A percentile compares a stretch with the other conserved stretches of the same genome.
Evolutionary conservation across 1,140 invertebrate species (phyloP).

Genomic region (Zaprionus vittiger): DNA sequence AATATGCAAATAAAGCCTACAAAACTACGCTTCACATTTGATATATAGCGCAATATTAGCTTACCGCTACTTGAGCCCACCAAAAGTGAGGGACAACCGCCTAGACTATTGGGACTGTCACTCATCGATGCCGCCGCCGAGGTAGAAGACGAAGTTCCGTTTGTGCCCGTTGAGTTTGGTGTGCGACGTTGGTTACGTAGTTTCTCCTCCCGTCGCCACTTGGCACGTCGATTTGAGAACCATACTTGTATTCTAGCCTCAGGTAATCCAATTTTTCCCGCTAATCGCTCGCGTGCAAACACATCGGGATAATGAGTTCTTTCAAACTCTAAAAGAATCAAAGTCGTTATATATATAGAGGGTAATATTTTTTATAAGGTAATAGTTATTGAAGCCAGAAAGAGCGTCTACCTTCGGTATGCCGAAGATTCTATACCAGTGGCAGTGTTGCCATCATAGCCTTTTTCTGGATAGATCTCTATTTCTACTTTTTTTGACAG

Average conservation of each 20-base stretch:
- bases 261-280: conserved; percentile 97
- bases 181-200: conserved; percentile 92
- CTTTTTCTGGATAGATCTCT: conserved; percentile 29
- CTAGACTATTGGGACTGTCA: conserved; percentile 69
- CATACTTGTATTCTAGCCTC: conserved; percentile 99
- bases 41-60: conserved; percentile 10
- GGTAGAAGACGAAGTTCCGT: conserved; percentile 56
- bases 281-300: conserved; percentile 97
- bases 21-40: too few relatives aligned
- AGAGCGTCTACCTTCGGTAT: background rate
- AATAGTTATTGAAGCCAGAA: conserved; percentile 52
- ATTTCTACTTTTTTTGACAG: too few relatives aligned
- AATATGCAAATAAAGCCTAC: too few relatives aligned
- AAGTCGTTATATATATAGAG: background rate
- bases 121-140: conserved; percentile 56
- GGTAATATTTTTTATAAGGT: conserved; percentile 73
- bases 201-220: conserved; percentile 99
- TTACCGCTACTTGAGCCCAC: conserved; percentile 52
- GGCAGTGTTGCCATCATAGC: too few relatives aligned
- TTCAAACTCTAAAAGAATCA: conserved; percentile 91
- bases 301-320: conserved; percentile 93
- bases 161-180: conserved; percentile 68
- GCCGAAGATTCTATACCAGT: background rate
- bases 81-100: conserved; percentile 62
- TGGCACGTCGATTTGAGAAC: conserved; percentile 99